Evolutionary conservation across 2,113 vertebrate genomes (phyloP), one percentile per base, ranked within the genome.

Genomic region (Pardalotus punctatus): DNA sequence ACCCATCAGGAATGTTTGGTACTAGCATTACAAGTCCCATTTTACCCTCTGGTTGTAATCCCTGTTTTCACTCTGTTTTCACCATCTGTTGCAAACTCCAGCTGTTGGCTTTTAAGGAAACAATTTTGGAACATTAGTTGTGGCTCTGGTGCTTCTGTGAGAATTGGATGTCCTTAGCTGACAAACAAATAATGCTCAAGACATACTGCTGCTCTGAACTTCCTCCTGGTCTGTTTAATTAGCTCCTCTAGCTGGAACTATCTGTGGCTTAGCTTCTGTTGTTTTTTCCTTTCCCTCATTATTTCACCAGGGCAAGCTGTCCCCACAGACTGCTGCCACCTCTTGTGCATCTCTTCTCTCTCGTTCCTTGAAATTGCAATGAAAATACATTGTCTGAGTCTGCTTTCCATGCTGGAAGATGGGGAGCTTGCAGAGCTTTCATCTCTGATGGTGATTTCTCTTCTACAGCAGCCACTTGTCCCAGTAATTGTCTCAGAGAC

Each of bases 71-170:
- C 50, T 31, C 21, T 2, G 8, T 43, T 72, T 82, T 80, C 51
- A 70, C 88, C 76, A 86, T 90, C 90, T 95, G 86, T 70, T 81
- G 28, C 48, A 27, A 57, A 58, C 69, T 94, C 76, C 86, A 96
- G 74, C 69, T 91, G 84, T 57, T 12, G 1, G 35, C 62, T 81
- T 89, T 80, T 86, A 77, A 81, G 81, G 50, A 57, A 91, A 54
- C n/a, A 13, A 33, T 79, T 78, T 31, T 10, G 56, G 9, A 83
- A 51, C 4, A 0, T 79, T 48, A 31, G 42, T 11, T 58, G 5
- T 64, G 81, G 29, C 38, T 92, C 43, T 82, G 38, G 54, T 94
- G 51, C 47, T 86, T 89, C 64, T 64, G 69, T 1, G 9, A 83
- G 57, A 65, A 79, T 45, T 66, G 45, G 33, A 70, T 71, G 61